These are phyloP conservation scores for Oreotragus oreotragus DNA, from an alignment of 2,113 vertebrate species.

Conservation along the genomic window DNA sequence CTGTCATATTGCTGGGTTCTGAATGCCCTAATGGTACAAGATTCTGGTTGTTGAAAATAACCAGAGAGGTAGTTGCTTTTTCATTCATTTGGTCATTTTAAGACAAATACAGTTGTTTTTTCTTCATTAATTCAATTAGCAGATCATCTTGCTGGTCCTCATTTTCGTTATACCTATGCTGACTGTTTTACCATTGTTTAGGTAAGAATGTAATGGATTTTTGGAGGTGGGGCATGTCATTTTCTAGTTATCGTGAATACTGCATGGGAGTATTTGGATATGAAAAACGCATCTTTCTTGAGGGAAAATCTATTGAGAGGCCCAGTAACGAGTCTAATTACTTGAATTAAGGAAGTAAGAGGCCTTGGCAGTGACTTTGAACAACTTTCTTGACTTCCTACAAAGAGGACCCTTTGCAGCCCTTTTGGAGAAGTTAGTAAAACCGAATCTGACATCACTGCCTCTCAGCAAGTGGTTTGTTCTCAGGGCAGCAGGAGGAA, in stretches of 20 bases:
- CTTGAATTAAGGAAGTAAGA: constrained; percentile 79
- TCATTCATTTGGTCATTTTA: not conserved
- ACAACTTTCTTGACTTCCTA: constrained; percentile 84
- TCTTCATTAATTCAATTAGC: not conserved
- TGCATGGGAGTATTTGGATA: not conserved
- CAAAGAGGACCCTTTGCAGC: constrained; percentile 79
- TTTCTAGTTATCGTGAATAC: not conserved
- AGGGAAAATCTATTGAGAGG: not conserved
- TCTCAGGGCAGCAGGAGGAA: constrained; percentile 87
- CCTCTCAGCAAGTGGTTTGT: constrained; percentile 78
- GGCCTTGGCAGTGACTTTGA: constrained; percentile 69
- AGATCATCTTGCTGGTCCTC: not conserved
- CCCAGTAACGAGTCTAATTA: not conserved
- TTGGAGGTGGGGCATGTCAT: not conserved
- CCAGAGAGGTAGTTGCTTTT: not conserved
- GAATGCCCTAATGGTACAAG: not conserved
- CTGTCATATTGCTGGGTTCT: not conserved
- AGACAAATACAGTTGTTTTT: not conserved
- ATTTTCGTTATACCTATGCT: not conserved
- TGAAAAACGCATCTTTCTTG: not conserved
- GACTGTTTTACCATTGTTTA: not conserved
- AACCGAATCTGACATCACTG: constrained; percentile 87
- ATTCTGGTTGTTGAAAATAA: not conserved
- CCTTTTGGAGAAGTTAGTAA: constrained; percentile 83
- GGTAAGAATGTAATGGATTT: not conserved